Conservation (phyloP, 1,140 invertebrate species). For the Agraylea sexmaculata region DNA sequence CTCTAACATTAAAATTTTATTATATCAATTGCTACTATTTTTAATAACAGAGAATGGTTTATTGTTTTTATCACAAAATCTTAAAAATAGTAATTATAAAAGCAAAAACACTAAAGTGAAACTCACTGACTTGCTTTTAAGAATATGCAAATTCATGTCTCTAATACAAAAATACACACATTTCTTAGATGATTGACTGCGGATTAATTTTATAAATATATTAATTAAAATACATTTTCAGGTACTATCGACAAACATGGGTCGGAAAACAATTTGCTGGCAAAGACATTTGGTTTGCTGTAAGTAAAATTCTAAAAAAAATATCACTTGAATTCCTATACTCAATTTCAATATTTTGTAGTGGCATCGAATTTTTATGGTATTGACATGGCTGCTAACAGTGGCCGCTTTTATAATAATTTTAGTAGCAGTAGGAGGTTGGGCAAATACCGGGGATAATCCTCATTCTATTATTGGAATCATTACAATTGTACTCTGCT, state of each 20-base stretch:
- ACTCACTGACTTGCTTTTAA: too few species aligned
- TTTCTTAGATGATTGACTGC: not conserved
- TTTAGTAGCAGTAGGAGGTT: conserved; percentile 69
- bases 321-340: not conserved
- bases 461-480: conserved; percentile 73
- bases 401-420: conserved; percentile 70
- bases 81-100: too few species aligned
- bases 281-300: conserved; percentile 89
- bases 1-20: too few species aligned
- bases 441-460: conserved; percentile 53
- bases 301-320: conserved; percentile 41
- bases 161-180: too few species aligned
- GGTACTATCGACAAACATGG: conserved; percentile 89
- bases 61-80: too few species aligned
- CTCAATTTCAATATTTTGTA: conserved; percentile 27
- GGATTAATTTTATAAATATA: not conserved
- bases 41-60: too few species aligned
- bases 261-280: conserved; percentile 64
- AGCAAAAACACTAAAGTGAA: too few species aligned
- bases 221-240: too few species aligned
- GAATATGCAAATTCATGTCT: too few species aligned
- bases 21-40: too few species aligned
- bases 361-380: conserved; percentile 79
- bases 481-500: conserved; percentile 65
- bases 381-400: conserved; percentile 68